Percentiles rank a stretch among this genome's conserved stretches.
Conservation (phyloP, 2,888 invertebrate species). For the Folsomia candida region DNA sequence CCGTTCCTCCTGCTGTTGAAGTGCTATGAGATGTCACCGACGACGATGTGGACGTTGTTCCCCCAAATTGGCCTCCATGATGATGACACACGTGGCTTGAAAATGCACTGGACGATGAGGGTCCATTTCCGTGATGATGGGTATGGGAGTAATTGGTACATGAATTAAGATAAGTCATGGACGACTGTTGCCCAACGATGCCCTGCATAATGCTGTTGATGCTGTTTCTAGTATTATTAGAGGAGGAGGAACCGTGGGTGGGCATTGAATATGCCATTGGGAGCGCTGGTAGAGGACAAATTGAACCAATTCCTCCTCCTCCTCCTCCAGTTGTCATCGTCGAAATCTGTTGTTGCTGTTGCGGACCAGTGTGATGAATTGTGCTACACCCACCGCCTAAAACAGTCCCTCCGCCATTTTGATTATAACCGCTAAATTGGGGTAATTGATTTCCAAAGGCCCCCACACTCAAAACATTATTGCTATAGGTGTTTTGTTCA, state of each 20-base stretch:
- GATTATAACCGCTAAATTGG: background rate
- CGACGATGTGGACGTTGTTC: background rate
- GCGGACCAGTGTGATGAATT: background rate
- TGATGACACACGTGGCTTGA: background rate
- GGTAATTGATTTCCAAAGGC: background rate
- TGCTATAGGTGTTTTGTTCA: background rate
- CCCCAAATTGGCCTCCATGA: background rate
- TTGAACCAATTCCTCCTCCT: background rate
- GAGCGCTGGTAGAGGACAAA: background rate
- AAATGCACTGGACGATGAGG: background rate
- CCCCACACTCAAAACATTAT: background rate
- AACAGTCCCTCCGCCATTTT: background rate
- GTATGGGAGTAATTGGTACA: background rate
- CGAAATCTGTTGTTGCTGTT: background rate
- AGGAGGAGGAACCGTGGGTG: background rate
- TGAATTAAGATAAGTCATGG: background rate
- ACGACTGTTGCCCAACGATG: no score
- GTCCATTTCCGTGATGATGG: background rate
- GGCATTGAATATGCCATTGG: background rate
- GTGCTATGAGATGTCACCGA: constrained; percentile 5
- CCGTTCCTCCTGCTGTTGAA: constrained; percentile 2
- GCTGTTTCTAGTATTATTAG: background rate
- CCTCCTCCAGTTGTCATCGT: background rate
- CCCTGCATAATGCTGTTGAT: background rate
- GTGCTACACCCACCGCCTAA: background rate